Percentiles rank a stretch among this genome's conserved stretches.
Conservation (phyloP, 2,113 vertebrate species). For the Hirundichthys speculiger region DNA sequence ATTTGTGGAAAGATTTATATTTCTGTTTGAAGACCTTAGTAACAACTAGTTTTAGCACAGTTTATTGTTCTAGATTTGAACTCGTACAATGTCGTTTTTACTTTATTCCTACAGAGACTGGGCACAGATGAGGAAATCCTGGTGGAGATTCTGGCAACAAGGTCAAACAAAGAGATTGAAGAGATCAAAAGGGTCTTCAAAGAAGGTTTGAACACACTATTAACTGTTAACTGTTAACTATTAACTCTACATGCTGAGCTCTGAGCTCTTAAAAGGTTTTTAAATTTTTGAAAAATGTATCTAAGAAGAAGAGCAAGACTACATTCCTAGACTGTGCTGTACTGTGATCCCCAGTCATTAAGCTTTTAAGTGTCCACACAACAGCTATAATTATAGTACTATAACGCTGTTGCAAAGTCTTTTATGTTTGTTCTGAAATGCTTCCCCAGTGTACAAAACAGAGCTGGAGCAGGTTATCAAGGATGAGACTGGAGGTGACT, state of each 20-base stretch:
- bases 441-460: conserved; percentile 74
- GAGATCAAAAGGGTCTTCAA: conserved; percentile 83
- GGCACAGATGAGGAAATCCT: conserved; percentile 89
- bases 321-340: not conserved
- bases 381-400: not conserved
- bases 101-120: conserved; percentile 75
- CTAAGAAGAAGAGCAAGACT: too few species aligned
- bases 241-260: not conserved
- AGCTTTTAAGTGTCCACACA: not conserved
- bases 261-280: not conserved
- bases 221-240: not conserved
- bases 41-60: too few species aligned
- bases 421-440: not conserved
- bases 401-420: not conserved
- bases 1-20: too few species aligned
- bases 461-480: conserved; percentile 86
- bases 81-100: not conserved
- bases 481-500: conserved; percentile 87
- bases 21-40: too few species aligned
- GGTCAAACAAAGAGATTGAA: conserved; percentile 84
- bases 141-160: conserved; percentile 89
- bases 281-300: too few species aligned
- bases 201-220: conserved; percentile 78
- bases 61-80: not conserved
- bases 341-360: not conserved